Conservation (phyloP, 2,113 vertebrate species). For the Protobothrops flavoviridis region DNA sequence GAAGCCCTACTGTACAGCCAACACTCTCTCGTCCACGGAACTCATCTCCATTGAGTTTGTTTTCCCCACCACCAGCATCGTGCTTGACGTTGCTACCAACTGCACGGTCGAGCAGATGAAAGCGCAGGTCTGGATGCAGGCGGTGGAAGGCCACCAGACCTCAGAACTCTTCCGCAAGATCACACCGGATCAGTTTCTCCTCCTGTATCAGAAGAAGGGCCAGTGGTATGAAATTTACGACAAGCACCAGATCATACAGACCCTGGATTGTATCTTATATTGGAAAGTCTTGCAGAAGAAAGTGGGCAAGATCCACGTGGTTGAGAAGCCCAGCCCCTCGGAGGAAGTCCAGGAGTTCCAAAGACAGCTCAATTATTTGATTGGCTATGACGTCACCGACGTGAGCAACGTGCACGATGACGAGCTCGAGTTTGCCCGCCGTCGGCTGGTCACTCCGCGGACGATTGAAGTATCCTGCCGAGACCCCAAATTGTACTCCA, state of each 20-base stretch:
- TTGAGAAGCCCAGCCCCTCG: conserved; percentile 73
- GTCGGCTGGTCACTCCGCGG: conserved; percentile 89
- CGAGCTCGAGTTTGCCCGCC: conserved; percentile 93
- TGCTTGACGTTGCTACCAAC: conserved; percentile 86
- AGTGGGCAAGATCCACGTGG: conserved; percentile 87
- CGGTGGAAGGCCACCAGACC: conserved; percentile 79
- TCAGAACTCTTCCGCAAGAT: conserved; percentile 87
- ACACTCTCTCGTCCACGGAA: conserved; percentile 78
- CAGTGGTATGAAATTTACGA: conserved; percentile 97
- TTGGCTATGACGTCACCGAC: conserved; percentile 95
- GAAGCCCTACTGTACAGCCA: conserved; percentile 78
- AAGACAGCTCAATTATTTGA: conserved; percentile 85
- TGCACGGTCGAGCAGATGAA: conserved; percentile 95
- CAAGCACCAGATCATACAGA: conserved; percentile 94
- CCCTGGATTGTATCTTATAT: conserved; percentile 91
- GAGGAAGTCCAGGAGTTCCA: conserved; percentile 87
- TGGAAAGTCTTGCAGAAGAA: conserved; percentile 89
- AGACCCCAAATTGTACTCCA: conserved; percentile 87
- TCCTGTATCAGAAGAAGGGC: conserved; percentile 96
- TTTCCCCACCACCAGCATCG: conserved; percentile 81
- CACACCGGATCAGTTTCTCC: conserved; percentile 87
- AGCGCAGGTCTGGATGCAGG: conserved; percentile 91
- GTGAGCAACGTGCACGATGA: conserved; percentile 96
- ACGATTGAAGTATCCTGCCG: conserved; percentile 85
- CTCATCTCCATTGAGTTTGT: conserved; percentile 88